Evolutionary conservation across 2,888 invertebrate species (phyloP).

Genomic region (Lydus trimaculatus): DNA sequence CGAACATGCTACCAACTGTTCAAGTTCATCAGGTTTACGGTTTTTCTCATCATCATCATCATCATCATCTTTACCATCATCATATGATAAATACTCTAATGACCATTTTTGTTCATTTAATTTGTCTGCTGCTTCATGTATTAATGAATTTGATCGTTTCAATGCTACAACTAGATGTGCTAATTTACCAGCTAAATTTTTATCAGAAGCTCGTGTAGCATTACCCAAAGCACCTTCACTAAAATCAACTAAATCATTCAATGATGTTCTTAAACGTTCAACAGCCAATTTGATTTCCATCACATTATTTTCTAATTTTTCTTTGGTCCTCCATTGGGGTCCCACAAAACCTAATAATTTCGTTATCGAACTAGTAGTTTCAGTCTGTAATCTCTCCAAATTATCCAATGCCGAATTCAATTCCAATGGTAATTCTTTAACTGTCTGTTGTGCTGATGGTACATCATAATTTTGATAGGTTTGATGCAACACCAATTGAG

Average conservation of each 20-base stretch:
- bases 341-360: slow-evolving; percentile 78
- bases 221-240: slow-evolving; percentile 89
- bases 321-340: slow-evolving; percentile 82
- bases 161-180: slow-evolving; percentile 81
- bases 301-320: slow-evolving; percentile 78
- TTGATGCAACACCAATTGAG: slow-evolving; percentile 50
- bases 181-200: slow-evolving; percentile 74
- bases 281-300: slow-evolving; percentile 86
- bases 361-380: slow-evolving; percentile 84
- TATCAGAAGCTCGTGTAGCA: slow-evolving; percentile 82
- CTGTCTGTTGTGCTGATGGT: slow-evolving; percentile 61
- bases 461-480: slow-evolving; percentile 67
- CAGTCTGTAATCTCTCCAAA: slow-evolving; percentile 76
- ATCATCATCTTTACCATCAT: slow-evolving; percentile 19
- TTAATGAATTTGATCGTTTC: slow-evolving; percentile 79
- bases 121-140: slow-evolving; percentile 78
- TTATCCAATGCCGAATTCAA: slow-evolving; percentile 78
- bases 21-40: slow-evolving; percentile 80
- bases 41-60: slow-evolving; percentile 57
- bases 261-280: slow-evolving; percentile 76
- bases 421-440: slow-evolving; percentile 75
- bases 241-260: slow-evolving; percentile 89
- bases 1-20: slow-evolving; percentile 87
- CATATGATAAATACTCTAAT: slow-evolving; percentile 65
- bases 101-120: slow-evolving; percentile 83